Evolutionary conservation across 2,113 vertebrate species (phyloP).

Genomic region (Monarcha castaneiventris): DNA sequence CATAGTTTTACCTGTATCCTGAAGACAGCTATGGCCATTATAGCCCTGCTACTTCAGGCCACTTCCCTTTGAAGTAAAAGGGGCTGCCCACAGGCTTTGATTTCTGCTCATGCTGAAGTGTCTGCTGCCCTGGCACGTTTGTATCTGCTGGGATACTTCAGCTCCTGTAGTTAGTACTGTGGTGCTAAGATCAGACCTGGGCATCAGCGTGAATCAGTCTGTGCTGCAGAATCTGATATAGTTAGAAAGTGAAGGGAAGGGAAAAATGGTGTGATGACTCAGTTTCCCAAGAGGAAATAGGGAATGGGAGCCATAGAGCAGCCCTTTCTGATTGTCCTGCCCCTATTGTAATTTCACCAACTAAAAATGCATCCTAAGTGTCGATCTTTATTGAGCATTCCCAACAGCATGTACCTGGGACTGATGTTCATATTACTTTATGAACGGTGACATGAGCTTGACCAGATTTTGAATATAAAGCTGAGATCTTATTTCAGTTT

Average conservation of each 20-base stretch:
- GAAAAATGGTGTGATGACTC: fast-evolving
- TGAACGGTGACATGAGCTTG: not conserved
- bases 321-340: not conserved
- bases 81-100: not conserved
- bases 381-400: not conserved
- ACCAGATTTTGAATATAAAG: not conserved
- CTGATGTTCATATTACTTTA: not conserved
- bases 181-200: not conserved
- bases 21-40: not conserved
- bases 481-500: not conserved
- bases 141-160: not conserved
- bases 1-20: not conserved
- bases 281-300: not conserved
- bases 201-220: not conserved
- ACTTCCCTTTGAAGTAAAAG: not conserved
- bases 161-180: not conserved
- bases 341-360: not conserved
- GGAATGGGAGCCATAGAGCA: not conserved
- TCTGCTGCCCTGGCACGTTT: not conserved
- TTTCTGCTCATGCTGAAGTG: not conserved
- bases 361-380: not conserved
- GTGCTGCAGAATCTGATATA: not conserved
- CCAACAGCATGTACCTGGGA: not conserved
- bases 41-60: not conserved
- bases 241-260: not conserved